These are phyloP conservation scores for Sylvietta virens DNA, from an alignment of 2,113 vertebrate species.

Conservation along the genomic window DNA sequence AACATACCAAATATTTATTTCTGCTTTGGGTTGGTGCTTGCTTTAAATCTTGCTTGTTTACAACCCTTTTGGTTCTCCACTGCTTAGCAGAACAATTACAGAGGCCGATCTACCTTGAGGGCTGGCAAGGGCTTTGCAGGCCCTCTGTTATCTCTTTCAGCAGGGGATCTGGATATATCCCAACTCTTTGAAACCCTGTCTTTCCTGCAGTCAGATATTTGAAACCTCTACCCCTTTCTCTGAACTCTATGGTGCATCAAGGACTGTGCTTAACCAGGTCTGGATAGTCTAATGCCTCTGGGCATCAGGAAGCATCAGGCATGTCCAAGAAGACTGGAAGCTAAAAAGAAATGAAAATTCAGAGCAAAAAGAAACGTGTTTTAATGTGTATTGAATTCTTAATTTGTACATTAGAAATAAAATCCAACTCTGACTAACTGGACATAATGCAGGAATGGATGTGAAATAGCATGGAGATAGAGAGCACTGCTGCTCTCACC, in stretches of 20 bases:
- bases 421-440: neutral
- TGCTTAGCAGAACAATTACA: neutral
- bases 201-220: neutral
- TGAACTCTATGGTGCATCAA: neutral
- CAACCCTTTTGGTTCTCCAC: neutral
- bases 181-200: neutral
- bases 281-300: neutral
- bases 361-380: neutral
- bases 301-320: neutral
- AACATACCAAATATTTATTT: neutral
- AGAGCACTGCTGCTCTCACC: accelerated
- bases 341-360: neutral
- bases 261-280: neutral
- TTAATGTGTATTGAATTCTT: neutral
- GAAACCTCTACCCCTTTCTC: neutral
- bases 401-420: neutral
- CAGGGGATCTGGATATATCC: neutral
- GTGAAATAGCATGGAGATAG: accelerated
- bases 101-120: neutral
- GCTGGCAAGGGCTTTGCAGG: neutral
- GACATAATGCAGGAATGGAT: neutral
- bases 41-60: neutral
- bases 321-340: neutral
- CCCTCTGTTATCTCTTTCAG: neutral
- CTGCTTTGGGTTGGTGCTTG: neutral